Evolutionary conservation across 1,140 invertebrate species (phyloP).

Genomic region (Drosophila tropicalis): DNA sequence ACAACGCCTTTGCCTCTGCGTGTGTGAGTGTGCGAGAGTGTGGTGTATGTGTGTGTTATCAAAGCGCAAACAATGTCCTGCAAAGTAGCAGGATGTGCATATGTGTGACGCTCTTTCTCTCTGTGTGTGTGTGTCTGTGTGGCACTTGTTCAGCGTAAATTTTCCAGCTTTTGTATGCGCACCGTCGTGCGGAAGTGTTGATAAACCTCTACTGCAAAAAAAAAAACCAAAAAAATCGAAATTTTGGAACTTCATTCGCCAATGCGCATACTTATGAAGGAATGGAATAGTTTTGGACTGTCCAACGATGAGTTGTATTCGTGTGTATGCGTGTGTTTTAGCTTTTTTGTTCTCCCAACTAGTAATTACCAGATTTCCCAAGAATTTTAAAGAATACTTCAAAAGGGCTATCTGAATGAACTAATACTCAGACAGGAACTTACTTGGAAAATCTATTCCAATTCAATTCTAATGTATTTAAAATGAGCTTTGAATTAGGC

Average conservation of each 20-base stretch:
- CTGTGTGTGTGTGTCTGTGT: constrained; percentile 32
- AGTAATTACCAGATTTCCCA: neutral
- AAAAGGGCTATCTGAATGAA: neutral
- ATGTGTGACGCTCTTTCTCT: constrained; percentile 30
- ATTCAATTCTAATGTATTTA: too few species aligned
- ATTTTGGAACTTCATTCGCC: constrained; percentile 57
- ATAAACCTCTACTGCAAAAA: constrained; percentile 55
- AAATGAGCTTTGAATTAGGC: too few species aligned
- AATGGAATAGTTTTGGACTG: constrained; percentile 21
- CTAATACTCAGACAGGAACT: too few species aligned
- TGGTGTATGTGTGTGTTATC: constrained; percentile 58
- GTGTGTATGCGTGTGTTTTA: constrained; percentile 16
- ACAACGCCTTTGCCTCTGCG: constrained; percentile 48
- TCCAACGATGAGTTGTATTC: neutral
- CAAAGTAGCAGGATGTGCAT: constrained; percentile 74
- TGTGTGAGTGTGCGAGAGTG: constrained; percentile 21
- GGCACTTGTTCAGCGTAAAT: constrained; percentile 61
- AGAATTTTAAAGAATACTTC: too few species aligned
- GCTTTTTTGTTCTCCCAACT: neutral
- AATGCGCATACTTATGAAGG: constrained; percentile 46
- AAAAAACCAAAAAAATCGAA: constrained; percentile 27
- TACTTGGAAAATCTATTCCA: too few species aligned
- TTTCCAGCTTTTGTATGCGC: constrained; percentile 75
- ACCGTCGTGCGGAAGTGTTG: constrained; percentile 78
- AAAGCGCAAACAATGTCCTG: constrained; percentile 79